A percentile compares a stretch with the other conserved stretches of the same genome.
Evolutionary conservation across 2,113 vertebrate species (phyloP).

Genomic region (Poeciliopsis occidentalis): DNA sequence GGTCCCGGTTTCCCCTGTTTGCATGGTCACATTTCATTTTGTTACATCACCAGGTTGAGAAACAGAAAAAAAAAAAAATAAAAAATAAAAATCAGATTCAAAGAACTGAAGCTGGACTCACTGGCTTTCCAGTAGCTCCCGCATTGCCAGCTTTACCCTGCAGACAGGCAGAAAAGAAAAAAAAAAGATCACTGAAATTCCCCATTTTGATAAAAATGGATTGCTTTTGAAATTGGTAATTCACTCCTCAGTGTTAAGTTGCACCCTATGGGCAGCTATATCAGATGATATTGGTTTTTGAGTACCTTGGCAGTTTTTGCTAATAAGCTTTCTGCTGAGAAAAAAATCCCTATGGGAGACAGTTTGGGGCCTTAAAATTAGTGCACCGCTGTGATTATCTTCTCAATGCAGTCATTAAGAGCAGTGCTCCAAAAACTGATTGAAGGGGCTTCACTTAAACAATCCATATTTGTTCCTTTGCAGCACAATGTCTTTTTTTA

Average conservation of each 20-base stretch:
- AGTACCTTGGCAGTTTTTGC: conserved; percentile 39
- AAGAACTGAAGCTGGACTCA: conserved; percentile 71
- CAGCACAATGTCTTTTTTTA: conserved; percentile 15
- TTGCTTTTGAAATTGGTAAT: conserved; percentile 51
- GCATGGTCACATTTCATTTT: conserved; percentile 14
- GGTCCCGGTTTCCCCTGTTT: conserved; percentile 77
- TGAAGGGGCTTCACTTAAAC: conserved; percentile 34
- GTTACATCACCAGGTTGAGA: background rate
- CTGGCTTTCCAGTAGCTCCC: conserved; percentile 83
- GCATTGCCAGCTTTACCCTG: conserved; percentile 83
- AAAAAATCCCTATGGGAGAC: conserved; percentile 44
- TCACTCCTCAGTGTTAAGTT: conserved; percentile 42
- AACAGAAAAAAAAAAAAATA: background rate
- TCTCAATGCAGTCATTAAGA: conserved; percentile 54
- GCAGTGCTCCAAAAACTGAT: conserved; percentile 25
- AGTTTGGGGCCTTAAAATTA: conserved; percentile 57
- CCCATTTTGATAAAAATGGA: conserved; percentile 51
- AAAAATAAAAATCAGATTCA: background rate
- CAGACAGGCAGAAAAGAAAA: conserved; percentile 34
- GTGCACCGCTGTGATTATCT: conserved; percentile 51
- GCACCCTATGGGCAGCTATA: conserved; percentile 31
- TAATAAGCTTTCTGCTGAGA: conserved; percentile 57
- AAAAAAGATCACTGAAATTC: conserved; percentile 19
- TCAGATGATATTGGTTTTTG: conserved; percentile 45
- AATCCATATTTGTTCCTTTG: conserved; percentile 36